These are phyloP conservation scores for Epicampocera succincta DNA, from an alignment of 2,888 invertebrate genomes.

Conservation along the genomic window DNA sequence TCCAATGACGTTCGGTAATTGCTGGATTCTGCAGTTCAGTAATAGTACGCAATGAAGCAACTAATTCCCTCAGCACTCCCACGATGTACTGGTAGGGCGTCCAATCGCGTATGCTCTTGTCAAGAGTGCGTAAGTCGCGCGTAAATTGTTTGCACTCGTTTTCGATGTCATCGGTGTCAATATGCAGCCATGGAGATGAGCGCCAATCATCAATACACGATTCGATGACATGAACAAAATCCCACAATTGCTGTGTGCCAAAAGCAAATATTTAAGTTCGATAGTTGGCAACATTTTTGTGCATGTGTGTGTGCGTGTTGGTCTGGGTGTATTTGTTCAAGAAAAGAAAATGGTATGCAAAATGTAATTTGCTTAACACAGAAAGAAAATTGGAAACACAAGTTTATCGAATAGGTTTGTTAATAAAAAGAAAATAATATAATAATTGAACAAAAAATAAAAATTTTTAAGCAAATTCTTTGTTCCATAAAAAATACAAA, in stretches of 20 bases:
- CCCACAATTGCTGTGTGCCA: conserved; percentile 89
- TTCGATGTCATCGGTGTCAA: conserved; percentile 97
- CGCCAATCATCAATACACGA: conserved; percentile 96
- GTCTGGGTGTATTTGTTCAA: neutral
- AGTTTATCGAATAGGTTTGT: no score
- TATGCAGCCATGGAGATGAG: conserved; percentile 94
- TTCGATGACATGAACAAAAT: conserved; percentile 92
- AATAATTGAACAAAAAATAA: no score
- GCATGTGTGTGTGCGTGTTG: neutral
- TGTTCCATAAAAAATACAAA: neutral
- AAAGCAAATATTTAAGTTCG: conserved; percentile 40
- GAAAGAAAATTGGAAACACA: neutral
- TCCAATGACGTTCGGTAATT: conserved; percentile 97
- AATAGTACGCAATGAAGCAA: conserved; percentile 95
- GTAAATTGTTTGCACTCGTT: conserved; percentile 96
- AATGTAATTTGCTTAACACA: no score
- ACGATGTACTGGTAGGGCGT: conserved; percentile 91
- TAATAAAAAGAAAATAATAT: neutral
- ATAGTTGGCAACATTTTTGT: neutral
- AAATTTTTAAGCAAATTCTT: neutral
- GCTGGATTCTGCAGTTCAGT: conserved; percentile 97
- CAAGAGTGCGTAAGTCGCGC: conserved; percentile 91
- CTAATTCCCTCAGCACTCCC: conserved; percentile 92
- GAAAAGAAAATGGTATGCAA: neutral
- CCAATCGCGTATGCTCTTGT: conserved; percentile 92